These are phyloP conservation scores for Perccottus glenii DNA, from an alignment of 2,113 vertebrate species.

Conservation along the genomic window DNA sequence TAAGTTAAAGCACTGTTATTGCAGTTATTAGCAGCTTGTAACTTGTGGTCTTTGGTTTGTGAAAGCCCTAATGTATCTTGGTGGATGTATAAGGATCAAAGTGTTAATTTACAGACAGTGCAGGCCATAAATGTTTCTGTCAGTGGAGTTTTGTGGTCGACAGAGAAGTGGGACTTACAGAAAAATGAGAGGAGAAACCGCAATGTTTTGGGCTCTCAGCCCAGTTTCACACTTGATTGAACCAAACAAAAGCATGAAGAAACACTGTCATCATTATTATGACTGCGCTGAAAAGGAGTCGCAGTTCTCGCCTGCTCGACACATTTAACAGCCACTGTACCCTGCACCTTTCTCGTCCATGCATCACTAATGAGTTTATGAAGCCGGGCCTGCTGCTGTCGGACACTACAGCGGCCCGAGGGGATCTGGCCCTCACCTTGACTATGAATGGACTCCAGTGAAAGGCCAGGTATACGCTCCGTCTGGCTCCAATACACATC, in stretches of 20 bases:
- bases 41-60: background rate
- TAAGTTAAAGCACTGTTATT: background rate
- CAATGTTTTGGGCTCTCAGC: background rate
- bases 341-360: slow-evolving; percentile 48
- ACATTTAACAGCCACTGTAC: slow-evolving; percentile 66
- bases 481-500: slow-evolving; percentile 77
- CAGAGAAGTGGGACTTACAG: no score
- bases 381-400: slow-evolving; percentile 23
- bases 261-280: slow-evolving; percentile 73
- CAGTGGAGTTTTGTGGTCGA: background rate
- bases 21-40: background rate
- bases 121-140: background rate
- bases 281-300: slow-evolving; percentile 57
- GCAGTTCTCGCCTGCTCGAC: slow-evolving; percentile 65
- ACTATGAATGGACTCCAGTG: slow-evolving; percentile 55
- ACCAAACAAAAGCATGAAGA: slow-evolving; percentile 62
- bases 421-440: slow-evolving; percentile 60
- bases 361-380: slow-evolving; percentile 71
- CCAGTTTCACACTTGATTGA: slow-evolving; percentile 60
- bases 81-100: background rate
- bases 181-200: background rate
- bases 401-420: slow-evolving; percentile 21
- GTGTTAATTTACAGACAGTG: slow-evolving; percentile 7
- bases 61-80: background rate
- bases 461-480: slow-evolving; percentile 49